phyloP scores from a whole-genome alignment of 2,797 vertebrate genomes.

The Brachyrhaphis roseni region DNA sequence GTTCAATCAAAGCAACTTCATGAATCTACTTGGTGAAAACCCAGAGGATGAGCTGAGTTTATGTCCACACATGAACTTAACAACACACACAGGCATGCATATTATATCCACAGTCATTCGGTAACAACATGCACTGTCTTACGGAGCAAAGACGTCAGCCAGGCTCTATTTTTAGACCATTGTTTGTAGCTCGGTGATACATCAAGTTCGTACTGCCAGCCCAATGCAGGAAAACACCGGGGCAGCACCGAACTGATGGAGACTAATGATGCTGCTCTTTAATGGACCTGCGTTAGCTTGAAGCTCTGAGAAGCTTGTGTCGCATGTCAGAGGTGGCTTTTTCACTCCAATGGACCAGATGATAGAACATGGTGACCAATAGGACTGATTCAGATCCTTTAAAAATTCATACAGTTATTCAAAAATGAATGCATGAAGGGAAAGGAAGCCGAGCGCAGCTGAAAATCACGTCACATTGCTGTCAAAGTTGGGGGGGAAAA shows the following conservation, averaged over 20 bases:
- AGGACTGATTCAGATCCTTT: constrained; percentile 10
- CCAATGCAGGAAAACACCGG: constrained; percentile 60
- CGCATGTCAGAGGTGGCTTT: constrained; percentile 34
- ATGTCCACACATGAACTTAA: constrained; percentile 11
- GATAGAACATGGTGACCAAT: constrained; percentile 28
- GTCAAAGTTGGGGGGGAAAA: constrained; percentile 16
- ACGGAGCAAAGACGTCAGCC: constrained; percentile 34
- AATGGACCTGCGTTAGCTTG: constrained; percentile 64
- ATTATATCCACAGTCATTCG: constrained; percentile 22
- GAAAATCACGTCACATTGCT: constrained; percentile 22
- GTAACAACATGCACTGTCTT: constrained; percentile 20
- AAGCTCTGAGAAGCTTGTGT: constrained; percentile 42
- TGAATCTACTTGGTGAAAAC: constrained; percentile 24
- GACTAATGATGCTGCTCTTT: constrained; percentile 72
- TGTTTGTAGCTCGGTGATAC: constrained; percentile 73
- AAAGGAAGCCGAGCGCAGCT: constrained; percentile 14
- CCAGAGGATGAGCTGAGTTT: constrained; percentile 36
- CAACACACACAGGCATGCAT: constrained; percentile 19
- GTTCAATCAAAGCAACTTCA: constrained; percentile 43
- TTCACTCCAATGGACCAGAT: constrained; percentile 28
- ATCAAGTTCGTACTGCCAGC: constrained; percentile 74
- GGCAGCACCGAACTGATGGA: constrained; percentile 72
- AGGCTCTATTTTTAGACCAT: constrained; percentile 75
- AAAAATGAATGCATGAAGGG: background rate
- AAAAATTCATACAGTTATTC: constrained; percentile 7